phyloP scores from a whole-genome alignment of 2,888 invertebrate species.

The Andrena bicolor region DNA sequence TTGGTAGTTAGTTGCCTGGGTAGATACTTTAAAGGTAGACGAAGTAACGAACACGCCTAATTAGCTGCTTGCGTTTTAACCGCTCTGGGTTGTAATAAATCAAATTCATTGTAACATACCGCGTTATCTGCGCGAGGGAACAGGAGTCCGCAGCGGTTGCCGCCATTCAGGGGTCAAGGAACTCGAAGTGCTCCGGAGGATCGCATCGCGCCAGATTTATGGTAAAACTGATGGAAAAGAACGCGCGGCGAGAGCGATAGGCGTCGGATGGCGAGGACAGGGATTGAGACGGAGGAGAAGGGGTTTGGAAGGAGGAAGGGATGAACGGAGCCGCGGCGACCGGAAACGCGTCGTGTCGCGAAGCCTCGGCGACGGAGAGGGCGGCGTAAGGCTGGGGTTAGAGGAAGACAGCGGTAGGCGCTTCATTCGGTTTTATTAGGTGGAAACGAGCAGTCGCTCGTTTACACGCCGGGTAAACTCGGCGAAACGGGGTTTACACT shows the following conservation, averaged over 20 bases:
- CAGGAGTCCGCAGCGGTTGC: too few relatives aligned
- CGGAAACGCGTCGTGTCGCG: conserved; percentile 79
- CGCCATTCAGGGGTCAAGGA: too few relatives aligned
- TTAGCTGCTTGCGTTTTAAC: too few relatives aligned
- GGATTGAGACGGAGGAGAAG: conserved; percentile 4
- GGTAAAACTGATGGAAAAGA: not conserved
- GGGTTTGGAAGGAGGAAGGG: conserved; percentile 28
- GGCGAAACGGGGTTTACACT: conserved; percentile 64
- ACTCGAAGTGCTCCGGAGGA: too few relatives aligned
- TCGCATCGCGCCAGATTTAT: not conserved
- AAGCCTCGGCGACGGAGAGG: conserved; percentile 63
- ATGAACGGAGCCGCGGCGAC: conserved; percentile 73
- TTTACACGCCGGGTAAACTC: conserved; percentile 70
- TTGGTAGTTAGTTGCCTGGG: not conserved
- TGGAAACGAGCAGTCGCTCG: conserved; percentile 62
- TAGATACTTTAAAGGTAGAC: not conserved
- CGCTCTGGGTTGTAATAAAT: too few relatives aligned
- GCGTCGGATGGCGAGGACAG: not conserved
- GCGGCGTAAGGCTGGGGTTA: conserved; percentile 47
- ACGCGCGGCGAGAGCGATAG: not conserved
- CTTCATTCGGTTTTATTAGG: conserved; percentile 67
- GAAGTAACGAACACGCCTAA: too few relatives aligned
- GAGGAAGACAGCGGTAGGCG: conserved; percentile 62
- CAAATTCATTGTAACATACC: too few relatives aligned
- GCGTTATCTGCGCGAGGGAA: too few relatives aligned